Conservation (phyloP, 1,140 invertebrate genomes). For the Brachionus asplanchnoidis region DNA sequence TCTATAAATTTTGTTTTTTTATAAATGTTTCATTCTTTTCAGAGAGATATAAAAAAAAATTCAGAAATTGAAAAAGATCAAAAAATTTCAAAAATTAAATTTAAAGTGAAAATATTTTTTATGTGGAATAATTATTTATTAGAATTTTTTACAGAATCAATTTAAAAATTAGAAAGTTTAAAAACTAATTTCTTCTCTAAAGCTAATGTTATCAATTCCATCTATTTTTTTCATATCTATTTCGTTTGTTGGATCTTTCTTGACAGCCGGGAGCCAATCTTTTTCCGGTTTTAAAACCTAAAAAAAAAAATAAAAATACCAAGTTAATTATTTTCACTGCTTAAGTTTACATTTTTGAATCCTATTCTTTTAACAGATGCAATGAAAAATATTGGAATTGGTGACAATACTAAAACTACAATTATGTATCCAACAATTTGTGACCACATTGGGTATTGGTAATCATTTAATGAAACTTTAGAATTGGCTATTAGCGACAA, state of each 20-base stretch:
- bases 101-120: no score
- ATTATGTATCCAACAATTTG: background rate
- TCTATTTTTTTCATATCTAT: background rate
- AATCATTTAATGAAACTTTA: conserved; percentile 4
- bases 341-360: conserved; percentile 16
- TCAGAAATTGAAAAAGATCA: no score
- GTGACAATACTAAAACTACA: background rate
- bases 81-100: no score
- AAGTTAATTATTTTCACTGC: background rate
- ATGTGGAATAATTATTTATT: no score
- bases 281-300: background rate
- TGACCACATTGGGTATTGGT: conserved; percentile 28
- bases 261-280: background rate
- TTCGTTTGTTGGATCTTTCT: background rate
- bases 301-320: background rate
- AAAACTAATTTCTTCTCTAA: background rate
- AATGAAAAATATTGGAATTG: conserved; percentile 7
- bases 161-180: background rate
- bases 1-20: no score
- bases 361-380: background rate
- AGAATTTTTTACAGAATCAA: no score
- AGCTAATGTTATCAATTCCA: background rate
- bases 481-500: background rate
- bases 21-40: no score
- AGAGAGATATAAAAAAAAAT: no score